Conservation (phyloP, 2,888 invertebrate species). For the Brachynemurus nebulosus region DNA sequence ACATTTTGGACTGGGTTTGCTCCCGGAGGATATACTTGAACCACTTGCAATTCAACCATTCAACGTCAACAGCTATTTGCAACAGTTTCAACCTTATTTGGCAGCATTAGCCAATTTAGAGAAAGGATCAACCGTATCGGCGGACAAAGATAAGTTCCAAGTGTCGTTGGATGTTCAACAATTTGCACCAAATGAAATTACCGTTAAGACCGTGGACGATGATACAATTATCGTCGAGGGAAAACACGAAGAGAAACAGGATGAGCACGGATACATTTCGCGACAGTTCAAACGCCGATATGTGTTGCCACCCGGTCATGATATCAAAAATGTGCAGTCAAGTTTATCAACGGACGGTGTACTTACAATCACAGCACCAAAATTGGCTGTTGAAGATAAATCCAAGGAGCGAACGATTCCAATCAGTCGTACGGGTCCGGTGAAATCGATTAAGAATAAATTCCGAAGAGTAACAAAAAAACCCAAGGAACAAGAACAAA, state of each 20-base stretch:
- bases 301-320: conserved; percentile 56
- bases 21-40: conserved; percentile 35
- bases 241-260: conserved; percentile 61
- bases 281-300: conserved; percentile 65
- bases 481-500: too few species aligned
- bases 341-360: conserved; percentile 64
- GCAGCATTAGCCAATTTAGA: conserved; percentile 36
- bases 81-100: conserved; percentile 32
- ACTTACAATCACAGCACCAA: conserved; percentile 51
- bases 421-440: conserved; percentile 30
- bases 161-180: conserved; percentile 63
- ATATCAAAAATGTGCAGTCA: conserved; percentile 55
- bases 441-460: too few species aligned
- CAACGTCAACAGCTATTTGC: conserved; percentile 4
- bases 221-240: conserved; percentile 62
- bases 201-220: conserved; percentile 59
- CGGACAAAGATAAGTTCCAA: conserved; percentile 53
- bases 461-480: too few species aligned
- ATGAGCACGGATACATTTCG: conserved; percentile 57
- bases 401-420: conserved; percentile 32
- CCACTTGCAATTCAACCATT: too few species aligned
- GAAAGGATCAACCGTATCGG: conserved; percentile 38
- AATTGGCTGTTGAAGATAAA: conserved; percentile 29
- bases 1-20: conserved; percentile 38
- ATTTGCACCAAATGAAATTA: conserved; percentile 64